These are phyloP conservation scores for Acleris laterana DNA, from an alignment of 2,888 invertebrate species.

Conservation along the genomic window DNA sequence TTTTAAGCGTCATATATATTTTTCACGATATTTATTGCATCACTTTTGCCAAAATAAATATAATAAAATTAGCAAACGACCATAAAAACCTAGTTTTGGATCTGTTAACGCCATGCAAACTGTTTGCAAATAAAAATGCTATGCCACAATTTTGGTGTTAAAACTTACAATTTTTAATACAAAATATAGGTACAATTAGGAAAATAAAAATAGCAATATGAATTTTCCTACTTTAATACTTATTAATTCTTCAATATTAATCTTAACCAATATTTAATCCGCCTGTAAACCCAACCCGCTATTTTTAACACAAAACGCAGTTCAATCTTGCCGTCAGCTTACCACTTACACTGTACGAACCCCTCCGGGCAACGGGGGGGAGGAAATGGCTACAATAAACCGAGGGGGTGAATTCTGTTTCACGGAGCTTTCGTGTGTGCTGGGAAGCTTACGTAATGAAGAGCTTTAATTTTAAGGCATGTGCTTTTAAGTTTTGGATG, in stretches of 20 bases:
- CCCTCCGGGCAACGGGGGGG: slow-evolving; percentile 46
- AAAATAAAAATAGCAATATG: neutral
- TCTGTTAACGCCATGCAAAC: too few species aligned
- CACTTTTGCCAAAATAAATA: too few species aligned
- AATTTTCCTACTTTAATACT: neutral
- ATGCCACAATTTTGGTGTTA: too few species aligned
- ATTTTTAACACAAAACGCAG: slow-evolving; percentile 10
- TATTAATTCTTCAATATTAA: slow-evolving; percentile 7
- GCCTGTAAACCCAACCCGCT: slow-evolving; percentile 10
- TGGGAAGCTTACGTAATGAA: slow-evolving; percentile 43
- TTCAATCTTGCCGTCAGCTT: slow-evolving; percentile 23
- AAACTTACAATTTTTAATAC: too few species aligned
- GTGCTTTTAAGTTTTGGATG: neutral
- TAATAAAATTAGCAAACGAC: too few species aligned
- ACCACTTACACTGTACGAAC: slow-evolving; percentile 42
- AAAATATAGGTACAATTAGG: too few species aligned
- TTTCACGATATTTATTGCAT: too few species aligned
- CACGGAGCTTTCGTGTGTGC: slow-evolving; percentile 41
- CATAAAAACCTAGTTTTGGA: too few species aligned
- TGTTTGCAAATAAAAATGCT: too few species aligned
- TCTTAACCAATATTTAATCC: slow-evolving; percentile 22
- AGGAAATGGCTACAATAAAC: slow-evolving; percentile 62
- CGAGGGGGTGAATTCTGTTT: slow-evolving; percentile 53
- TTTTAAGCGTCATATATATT: too few species aligned
- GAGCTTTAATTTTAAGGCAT: slow-evolving; percentile 34